Evolutionary conservation across 53 echinoderm and acorn worm genomes (phyloP).

Genomic region (Mesocentrotus franciscanus): DNA sequence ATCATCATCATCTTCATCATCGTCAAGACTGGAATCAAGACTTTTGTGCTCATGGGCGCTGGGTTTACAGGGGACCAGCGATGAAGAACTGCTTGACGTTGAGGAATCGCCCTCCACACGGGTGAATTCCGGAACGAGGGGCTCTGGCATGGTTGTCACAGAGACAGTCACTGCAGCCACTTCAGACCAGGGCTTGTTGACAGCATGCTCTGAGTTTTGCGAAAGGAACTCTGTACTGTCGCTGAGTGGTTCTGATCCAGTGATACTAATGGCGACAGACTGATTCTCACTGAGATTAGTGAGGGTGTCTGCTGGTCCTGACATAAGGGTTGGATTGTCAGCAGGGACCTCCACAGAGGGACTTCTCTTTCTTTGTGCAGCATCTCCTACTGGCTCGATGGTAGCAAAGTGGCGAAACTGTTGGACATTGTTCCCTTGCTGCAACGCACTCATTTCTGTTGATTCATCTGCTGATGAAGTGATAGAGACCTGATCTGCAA

Average conservation of each 20-base stretch:
- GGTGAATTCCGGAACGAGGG: conserved; percentile 60
- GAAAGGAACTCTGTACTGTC: conserved; percentile 19
- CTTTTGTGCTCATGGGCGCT: neutral
- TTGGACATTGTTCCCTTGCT: neutral
- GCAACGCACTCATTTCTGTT: neutral
- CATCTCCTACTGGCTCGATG: conserved; percentile 52
- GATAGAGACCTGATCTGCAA: conserved; percentile 51
- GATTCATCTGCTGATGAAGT: conserved; percentile 46
- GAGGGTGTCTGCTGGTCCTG: neutral
- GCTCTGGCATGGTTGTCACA: conserved; percentile 45
- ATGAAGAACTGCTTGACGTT: conserved; percentile 33
- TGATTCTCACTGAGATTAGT: conserved; percentile 54
- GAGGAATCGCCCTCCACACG: conserved; percentile 48
- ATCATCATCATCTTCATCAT: conserved; percentile 81
- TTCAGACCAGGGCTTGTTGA: conserved; percentile 52
- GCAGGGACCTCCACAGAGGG: neutral
- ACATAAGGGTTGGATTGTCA: neutral
- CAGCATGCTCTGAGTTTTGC: conserved; percentile 1
- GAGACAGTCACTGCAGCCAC: conserved; percentile 58
- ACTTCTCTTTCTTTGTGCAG: neutral
- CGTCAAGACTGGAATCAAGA: neutral
- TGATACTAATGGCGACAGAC: conserved; percentile 51
- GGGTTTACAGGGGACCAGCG: neutral
- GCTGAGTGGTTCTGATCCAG: conserved; percentile 48
- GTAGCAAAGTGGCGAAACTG: conserved; percentile 57